Conservation (phyloP, 2,888 invertebrate genomes). For the Linnaemya vulpina region DNA sequence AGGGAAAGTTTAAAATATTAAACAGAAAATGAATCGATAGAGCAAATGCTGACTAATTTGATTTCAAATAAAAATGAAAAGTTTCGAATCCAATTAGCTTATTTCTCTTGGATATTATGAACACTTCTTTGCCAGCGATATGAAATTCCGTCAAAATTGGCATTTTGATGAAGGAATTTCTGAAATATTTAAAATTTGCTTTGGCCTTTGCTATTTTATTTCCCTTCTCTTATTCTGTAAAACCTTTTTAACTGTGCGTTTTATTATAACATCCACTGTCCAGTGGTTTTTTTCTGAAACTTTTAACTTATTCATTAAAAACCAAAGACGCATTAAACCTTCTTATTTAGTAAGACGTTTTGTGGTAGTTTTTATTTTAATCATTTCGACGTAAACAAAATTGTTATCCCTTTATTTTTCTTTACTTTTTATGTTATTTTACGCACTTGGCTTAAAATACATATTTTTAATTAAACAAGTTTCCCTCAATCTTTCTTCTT, state of each 20-base stretch:
- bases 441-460: constrained; percentile 28
- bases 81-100: too few relatives aligned
- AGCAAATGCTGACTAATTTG: too few relatives aligned
- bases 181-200: too few relatives aligned
- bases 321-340: neutral
- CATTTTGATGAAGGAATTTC: too few relatives aligned
- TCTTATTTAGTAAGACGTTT: neutral
- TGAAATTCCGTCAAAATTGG: too few relatives aligned
- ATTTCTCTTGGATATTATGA: too few relatives aligned
- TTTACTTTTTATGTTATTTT: constrained; percentile 1
- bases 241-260: too few relatives aligned
- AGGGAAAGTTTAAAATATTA: too few relatives aligned
- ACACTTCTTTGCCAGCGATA: too few relatives aligned
- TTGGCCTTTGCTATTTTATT: too few relatives aligned
- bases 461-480: constrained; percentile 48
- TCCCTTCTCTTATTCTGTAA: neutral
- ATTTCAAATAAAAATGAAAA: too few relatives aligned
- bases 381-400: constrained; percentile 2
- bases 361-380: constrained; percentile 27
- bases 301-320: constrained; percentile 8
- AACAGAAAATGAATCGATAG: too few relatives aligned
- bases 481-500: neutral
- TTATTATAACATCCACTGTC: neutral
- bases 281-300: neutral
- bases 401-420: constrained; percentile 3